Conservation (phyloP, 2,888 invertebrate species). For the Saturnia pavonia region DNA sequence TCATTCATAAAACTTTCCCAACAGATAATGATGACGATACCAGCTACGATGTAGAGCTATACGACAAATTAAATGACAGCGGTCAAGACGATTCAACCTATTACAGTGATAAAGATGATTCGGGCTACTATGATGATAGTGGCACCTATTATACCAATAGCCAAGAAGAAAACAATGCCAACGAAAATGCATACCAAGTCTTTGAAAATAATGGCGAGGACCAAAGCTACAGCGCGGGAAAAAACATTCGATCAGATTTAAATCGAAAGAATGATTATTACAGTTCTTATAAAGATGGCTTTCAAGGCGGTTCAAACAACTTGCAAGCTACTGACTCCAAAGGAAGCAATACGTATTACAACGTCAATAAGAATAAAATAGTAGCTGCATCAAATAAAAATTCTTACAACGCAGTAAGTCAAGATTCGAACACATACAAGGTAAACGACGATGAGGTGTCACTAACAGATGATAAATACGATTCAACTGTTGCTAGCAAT, state of each 20-base stretch:
- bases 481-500: not conserved
- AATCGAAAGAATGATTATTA: not conserved
- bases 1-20: not conserved
- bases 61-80: not conserved
- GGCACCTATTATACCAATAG: not conserved
- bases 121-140: not conserved
- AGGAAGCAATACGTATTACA: not conserved
- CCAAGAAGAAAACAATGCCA: not conserved
- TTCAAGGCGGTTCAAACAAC: not conserved
- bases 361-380: not conserved
- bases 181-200: not conserved
- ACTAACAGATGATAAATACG: not conserved
- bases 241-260: not conserved
- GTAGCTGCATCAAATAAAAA: not conserved
- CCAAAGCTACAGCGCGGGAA: not conserved
- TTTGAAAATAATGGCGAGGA: not conserved
- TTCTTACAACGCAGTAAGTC: constrained; percentile 1
- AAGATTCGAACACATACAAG: constrained; percentile 4
- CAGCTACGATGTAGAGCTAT: not conserved
- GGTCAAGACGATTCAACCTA: not conserved
- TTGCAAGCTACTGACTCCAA: not conserved
- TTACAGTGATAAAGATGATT: not conserved
- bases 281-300: not conserved
- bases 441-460: not conserved
- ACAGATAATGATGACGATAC: not conserved